phyloP scores from a whole-genome alignment of 2,888 invertebrate genomes.

The Eustalomyia histrio region DNA sequence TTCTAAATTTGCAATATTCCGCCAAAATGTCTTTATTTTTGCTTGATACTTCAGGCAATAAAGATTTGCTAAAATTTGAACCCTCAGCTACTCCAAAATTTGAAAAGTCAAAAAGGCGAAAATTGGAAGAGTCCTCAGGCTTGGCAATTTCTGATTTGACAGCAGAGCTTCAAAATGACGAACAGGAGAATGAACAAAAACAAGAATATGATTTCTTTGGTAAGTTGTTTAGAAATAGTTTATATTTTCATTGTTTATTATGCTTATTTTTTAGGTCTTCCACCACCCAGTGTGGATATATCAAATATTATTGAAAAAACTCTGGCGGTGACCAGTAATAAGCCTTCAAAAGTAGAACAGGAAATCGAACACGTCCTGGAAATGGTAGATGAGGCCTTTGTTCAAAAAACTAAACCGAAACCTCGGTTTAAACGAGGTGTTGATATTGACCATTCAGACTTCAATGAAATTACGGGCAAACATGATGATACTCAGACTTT shows the following conservation, averaged over 20 bases:
- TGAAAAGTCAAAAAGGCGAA: slow-evolving; percentile 11
- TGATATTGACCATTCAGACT: slow-evolving; percentile 68
- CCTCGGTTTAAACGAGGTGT: slow-evolving; percentile 53
- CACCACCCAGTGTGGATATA: slow-evolving; percentile 69
- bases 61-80: slow-evolving; percentile 68
- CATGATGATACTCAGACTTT: slow-evolving; percentile 59
- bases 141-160: slow-evolving; percentile 14
- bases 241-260: background rate
- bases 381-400: slow-evolving; percentile 69
- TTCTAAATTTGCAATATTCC: slow-evolving; percentile 37
- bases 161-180: slow-evolving; percentile 37
- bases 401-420: slow-evolving; percentile 55
- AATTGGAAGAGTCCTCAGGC: slow-evolving; percentile 6
- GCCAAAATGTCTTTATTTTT: slow-evolving; percentile 75
- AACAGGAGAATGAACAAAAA: slow-evolving; percentile 65
- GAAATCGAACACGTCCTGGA: slow-evolving; percentile 68
- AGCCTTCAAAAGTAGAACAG: slow-evolving; percentile 60
- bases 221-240: slow-evolving; percentile 30
- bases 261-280: slow-evolving; percentile 66
- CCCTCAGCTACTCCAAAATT: slow-evolving; percentile 38
- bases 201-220: slow-evolving; percentile 71
- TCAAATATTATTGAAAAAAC: slow-evolving; percentile 67
- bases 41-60: slow-evolving; percentile 74
- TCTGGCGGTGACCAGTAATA: slow-evolving; percentile 52
- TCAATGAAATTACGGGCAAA: slow-evolving; percentile 68